These are phyloP conservation scores for Tipula lateralis DNA, from an alignment of 2,888 invertebrate species.

Conservation along the genomic window DNA sequence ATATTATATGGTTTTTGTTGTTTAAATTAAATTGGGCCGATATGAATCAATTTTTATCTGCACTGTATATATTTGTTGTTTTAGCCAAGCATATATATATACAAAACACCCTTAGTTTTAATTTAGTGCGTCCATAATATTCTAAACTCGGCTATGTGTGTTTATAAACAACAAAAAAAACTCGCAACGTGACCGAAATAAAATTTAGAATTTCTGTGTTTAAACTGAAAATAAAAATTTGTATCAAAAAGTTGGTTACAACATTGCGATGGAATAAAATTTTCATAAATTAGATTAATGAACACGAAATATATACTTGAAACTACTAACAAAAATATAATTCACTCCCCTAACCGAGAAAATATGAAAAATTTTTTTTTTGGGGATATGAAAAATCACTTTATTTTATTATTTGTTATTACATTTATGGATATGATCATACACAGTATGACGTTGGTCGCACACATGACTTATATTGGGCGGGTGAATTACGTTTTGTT, in stretches of 20 bases:
- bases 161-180: background rate
- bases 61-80: background rate
- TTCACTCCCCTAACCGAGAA: background rate
- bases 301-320: background rate
- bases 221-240: background rate
- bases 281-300: constrained; percentile 24
- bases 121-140: background rate
- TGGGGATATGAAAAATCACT: background rate
- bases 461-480: background rate
- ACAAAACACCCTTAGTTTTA: background rate
- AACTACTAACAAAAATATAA: background rate
- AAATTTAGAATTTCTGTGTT: background rate
- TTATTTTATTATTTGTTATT: background rate
- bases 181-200: background rate
- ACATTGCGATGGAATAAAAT: background rate
- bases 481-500: background rate
- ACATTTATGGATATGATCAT: background rate
- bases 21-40: background rate
- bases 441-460: background rate
- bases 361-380: background rate
- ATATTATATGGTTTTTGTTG: background rate
- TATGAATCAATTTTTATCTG: background rate
- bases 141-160: background rate
- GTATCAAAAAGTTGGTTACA: background rate
- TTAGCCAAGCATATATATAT: background rate